Conservation (phyloP, 2,113 vertebrate species). For the Gallinago undulata region DNA sequence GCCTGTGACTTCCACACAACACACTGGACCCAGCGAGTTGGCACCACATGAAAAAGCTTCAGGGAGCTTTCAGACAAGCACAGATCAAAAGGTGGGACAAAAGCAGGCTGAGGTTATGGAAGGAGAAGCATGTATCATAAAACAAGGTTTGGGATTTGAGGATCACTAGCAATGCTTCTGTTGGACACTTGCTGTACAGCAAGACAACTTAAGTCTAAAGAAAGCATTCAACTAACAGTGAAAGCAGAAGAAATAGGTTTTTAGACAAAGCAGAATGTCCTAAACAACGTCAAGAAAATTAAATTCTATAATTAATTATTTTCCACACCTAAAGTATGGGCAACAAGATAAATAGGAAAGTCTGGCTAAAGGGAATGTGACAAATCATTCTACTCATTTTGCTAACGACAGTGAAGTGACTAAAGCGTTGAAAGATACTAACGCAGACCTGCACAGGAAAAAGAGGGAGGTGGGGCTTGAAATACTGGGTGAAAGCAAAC, state of each 20-base stretch:
- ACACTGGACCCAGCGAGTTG: background rate
- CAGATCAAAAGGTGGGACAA: background rate
- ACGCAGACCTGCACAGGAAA: background rate
- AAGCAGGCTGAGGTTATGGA: background rate
- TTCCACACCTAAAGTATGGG: background rate
- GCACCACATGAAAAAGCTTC: background rate
- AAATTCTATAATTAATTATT: background rate
- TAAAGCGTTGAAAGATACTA: background rate
- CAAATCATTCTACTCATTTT: background rate
- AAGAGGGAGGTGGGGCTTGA: background rate
- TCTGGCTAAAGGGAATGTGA: background rate
- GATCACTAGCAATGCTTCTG: background rate
- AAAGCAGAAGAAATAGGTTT: background rate
- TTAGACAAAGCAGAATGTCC: background rate
- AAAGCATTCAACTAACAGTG: background rate
- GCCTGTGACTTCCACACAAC: background rate
- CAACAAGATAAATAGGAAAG: background rate
- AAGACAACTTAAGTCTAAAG: background rate
- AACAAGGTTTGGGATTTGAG: background rate
- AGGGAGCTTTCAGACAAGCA: background rate
- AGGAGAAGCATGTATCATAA: background rate
- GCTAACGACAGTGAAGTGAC: background rate
- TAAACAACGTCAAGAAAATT: background rate
- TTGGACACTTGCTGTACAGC: background rate
- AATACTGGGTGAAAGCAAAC: background rate